Evolutionary conservation across 2,888 invertebrate genomes (phyloP).

Genomic region (Eurytoma adleriae): DNA sequence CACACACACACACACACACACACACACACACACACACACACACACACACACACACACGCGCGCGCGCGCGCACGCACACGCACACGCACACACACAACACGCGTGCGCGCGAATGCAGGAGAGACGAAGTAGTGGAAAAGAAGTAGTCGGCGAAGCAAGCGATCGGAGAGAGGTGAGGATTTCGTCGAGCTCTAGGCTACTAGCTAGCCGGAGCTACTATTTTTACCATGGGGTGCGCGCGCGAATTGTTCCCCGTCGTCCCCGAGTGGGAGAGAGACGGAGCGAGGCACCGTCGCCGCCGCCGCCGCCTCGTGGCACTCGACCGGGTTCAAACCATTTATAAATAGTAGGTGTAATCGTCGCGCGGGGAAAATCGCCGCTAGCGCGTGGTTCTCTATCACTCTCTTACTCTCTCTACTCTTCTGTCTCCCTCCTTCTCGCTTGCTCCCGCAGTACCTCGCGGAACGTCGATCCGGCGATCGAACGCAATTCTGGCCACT

Average conservation of each 20-base stretch:
- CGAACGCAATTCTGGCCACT: no score
- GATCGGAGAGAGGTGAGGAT: constrained; percentile 55
- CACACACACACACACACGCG: no score
- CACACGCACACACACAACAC: no score
- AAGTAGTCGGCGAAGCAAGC: constrained; percentile 28
- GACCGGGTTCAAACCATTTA: constrained; percentile 72
- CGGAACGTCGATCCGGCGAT: background rate
- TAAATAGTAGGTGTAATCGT: constrained; percentile 71
- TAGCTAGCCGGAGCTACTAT: constrained; percentile 74
- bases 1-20: no score
- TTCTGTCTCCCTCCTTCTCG: background rate
- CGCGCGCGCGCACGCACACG: no score
- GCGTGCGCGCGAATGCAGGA: no score
- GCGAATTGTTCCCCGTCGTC: constrained; percentile 71
- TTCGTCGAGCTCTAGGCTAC: constrained; percentile 55
- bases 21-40: no score
- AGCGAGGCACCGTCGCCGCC: constrained; percentile 39
- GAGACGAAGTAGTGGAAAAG: background rate
- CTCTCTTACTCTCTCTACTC: background rate
- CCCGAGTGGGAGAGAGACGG: constrained; percentile 53
- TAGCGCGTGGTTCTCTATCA: background rate
- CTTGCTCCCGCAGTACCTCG: background rate
- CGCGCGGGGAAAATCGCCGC: constrained; percentile 50
- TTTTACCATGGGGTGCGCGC: constrained; percentile 74
- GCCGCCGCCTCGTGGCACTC: constrained; percentile 66